A percentile compares a stretch with the other conserved stretches of the same genome.
phyloP scores from a whole-genome alignment of 2,797 vertebrate species.

The Podarcis siculus region DNA sequence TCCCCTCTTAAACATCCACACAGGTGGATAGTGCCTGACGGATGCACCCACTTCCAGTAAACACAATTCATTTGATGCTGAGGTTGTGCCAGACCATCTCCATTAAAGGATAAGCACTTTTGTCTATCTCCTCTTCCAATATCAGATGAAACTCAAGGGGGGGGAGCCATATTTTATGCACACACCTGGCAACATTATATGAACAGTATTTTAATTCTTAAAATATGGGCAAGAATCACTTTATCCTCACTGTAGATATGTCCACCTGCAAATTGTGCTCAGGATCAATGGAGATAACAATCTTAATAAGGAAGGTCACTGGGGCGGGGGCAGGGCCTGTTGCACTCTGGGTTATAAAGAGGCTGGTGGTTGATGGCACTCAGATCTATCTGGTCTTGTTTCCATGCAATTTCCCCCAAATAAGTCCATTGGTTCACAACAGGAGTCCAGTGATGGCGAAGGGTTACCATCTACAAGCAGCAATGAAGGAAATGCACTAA shows the following conservation, averaged over 20 bases:
- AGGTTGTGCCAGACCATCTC: not conserved
- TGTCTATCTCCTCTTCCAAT: not conserved
- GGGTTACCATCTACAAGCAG: not conserved
- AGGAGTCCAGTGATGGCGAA: not conserved
- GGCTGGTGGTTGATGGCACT: not conserved
- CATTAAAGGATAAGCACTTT: not conserved
- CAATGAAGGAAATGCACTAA: slow-evolving; percentile 2
- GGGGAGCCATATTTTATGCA: not conserved
- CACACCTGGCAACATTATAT: not conserved
- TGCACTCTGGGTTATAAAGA: not conserved
- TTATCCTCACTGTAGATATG: not conserved
- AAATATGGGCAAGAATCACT: not conserved
- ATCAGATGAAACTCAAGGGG: not conserved
- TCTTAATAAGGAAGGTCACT: not conserved
- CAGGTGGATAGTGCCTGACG: not conserved
- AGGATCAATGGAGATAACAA: not conserved
- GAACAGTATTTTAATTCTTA: not conserved
- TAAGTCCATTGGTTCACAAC: not conserved
- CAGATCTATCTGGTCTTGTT: slow-evolving; percentile 23
- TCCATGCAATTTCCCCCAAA: slow-evolving; percentile 14
- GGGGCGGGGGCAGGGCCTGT: not conserved
- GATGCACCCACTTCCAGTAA: not conserved
- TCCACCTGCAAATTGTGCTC: not conserved
- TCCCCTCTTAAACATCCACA: not conserved
- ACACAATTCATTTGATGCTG: not conserved